phyloP scores from a whole-genome alignment of 2,797 vertebrate genomes.

The Gambusia yucatana region DNA sequence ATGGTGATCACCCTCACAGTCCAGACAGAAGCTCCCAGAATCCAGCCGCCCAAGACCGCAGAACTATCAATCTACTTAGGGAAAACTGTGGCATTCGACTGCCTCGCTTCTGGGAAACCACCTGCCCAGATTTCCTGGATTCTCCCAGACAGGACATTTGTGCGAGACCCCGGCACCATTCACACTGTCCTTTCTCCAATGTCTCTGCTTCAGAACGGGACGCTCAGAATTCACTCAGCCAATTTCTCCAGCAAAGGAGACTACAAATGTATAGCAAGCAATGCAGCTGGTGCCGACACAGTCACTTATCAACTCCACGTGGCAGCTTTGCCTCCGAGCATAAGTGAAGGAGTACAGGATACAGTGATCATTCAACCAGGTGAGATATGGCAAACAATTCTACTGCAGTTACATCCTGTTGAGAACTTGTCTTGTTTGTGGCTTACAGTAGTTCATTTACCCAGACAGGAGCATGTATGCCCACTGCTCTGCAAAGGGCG shows the following conservation, averaged over 20 bases:
- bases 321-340: slow-evolving; percentile 80
- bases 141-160: slow-evolving; percentile 81
- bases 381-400: slow-evolving; percentile 13
- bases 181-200: slow-evolving; percentile 49
- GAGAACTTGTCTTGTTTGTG: background rate
- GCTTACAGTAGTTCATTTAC: slow-evolving; percentile 9
- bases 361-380: slow-evolving; percentile 72
- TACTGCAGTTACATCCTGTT: background rate
- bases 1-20: slow-evolving; percentile 81
- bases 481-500: slow-evolving; percentile 82
- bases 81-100: slow-evolving; percentile 73
- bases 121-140: slow-evolving; percentile 84
- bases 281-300: slow-evolving; percentile 85
- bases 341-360: slow-evolving; percentile 72
- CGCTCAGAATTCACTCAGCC: slow-evolving; percentile 75
- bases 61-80: slow-evolving; percentile 78
- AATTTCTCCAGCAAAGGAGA: slow-evolving; percentile 83
- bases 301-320: slow-evolving; percentile 82
- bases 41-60: slow-evolving; percentile 61
- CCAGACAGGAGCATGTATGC: slow-evolving; percentile 74
- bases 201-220: slow-evolving; percentile 80
- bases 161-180: slow-evolving; percentile 68
- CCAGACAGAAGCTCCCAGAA: slow-evolving; percentile 79
- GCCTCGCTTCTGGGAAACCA: slow-evolving; percentile 80
- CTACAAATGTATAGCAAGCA: slow-evolving; percentile 87